Base-by-base conservation (phyloP, 2,888 invertebrate species). In the Heliconius erato region DNA sequence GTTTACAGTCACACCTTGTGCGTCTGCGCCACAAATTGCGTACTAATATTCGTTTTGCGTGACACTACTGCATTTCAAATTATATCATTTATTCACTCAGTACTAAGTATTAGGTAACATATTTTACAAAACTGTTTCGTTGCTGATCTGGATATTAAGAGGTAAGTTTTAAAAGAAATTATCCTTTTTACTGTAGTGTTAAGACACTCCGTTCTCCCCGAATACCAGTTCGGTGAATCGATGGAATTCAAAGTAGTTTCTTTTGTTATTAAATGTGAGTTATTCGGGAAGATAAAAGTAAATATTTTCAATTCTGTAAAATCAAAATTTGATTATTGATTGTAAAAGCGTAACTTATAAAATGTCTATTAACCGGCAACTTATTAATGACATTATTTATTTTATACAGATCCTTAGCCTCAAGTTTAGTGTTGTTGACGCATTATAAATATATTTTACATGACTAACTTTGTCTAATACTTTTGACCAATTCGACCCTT, bases 21-120 rank as follows among this genome's bases (percentile, higher is more conserved):
- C 40, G 11, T 11, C 40, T 40, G 11, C 40, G 11, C 40, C 11
- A 40, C 11, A 11, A 40, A 40, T 44, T 69, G 44, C 40, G 14
- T n/a, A 71, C 71, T 71, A 71, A 71, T 71, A 40, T 40, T 40
- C n/a, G 40, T 71, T 44, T 71, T 44, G 71, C 71, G 71, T 71
- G 71, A 71, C 14, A 12, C 23, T 40, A 71, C 40, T 40, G 6
- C 26, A 11, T 44, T 40, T n/a, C 23, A 14, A 40, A 2, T 71
- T 67, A 67, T 67, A 28, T 67, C 5, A 16, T 67, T 67, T 23
- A n/a, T 67, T 67, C 67, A 26, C 5, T 59, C 59, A 63, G 59
- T 59, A 59, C 3, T n/a, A 59, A 59, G n/a, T 28, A 11, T 67
- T 67, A 67, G 26, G 26, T 28, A 16, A 28, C 2, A 63, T 63